Evolutionary conservation across 2,888 invertebrate species (phyloP), one percentile per base, ranked within the genome.

Genomic region (Sipunculus nudus): DNA sequence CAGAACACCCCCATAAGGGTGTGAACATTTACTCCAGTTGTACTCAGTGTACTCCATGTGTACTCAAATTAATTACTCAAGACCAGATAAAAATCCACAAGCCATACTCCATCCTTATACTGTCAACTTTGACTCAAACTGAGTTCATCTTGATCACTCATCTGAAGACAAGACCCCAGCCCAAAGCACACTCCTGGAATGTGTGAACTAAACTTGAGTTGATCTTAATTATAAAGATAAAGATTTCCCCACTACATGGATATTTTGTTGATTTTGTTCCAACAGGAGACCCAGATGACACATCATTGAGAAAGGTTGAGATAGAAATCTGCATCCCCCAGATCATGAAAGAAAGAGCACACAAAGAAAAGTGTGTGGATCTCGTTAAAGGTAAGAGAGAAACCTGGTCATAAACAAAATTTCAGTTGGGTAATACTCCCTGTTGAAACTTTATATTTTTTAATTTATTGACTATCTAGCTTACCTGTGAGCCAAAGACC

Each of bases 281-380:
- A 60, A 13, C 31, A 92, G 94, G 94, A 63, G 93, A 96, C 85
- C 95, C 95, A 1, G 86, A 92, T 70, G 96, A 96, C 81, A 87
- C 79, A 76, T 86, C 86, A n/a, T 83, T 98, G 53, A 87, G 97
- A 72, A 93, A 89, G 86, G 93, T 96, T 2, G 98, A 98, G 85
- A 85, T 84, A 23, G 93, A 96, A 78, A 90, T 97, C 21, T 80
- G 96, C 68, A 91, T 98, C 79, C 93, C 96, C 0, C 92, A 94
- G 84, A 88, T 91, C 75, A 91, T 97, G 87, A 88, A 96, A 70
- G 92, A 93, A 26, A 89, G 89, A 73, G 91, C 94, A 0, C 91
- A 89, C 80, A 79, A 77, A 16, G 91, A 92, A 75, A 92, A 94
- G 82, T 97, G 97, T 83, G 63, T 78, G 0, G 83, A 88, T 68